phyloP scores from a whole-genome alignment of 2,797 vertebrate species.

The Scyliorhinus canicula region DNA sequence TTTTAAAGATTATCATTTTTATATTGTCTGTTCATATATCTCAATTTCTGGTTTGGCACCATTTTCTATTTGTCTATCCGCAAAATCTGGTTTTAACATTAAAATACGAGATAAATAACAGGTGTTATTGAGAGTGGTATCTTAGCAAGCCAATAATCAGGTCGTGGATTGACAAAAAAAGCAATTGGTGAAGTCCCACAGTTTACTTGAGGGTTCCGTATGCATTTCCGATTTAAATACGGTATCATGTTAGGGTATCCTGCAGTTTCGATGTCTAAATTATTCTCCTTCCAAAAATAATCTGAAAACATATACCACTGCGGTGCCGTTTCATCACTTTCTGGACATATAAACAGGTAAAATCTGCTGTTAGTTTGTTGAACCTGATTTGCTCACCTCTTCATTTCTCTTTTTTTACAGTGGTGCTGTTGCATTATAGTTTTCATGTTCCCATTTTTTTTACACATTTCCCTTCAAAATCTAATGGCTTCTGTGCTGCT shows the following conservation, averaged over 20 bases:
- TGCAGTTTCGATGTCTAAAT: neutral
- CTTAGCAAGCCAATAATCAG: neutral
- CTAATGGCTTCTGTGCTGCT: neutral
- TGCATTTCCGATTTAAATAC: neutral
- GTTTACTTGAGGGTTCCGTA: neutral
- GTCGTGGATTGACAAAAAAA: neutral
- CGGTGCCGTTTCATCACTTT: neutral
- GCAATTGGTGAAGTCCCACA: neutral
- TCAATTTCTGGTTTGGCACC: neutral
- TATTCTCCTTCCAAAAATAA: slow-evolving; percentile 6
- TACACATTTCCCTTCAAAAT: neutral
- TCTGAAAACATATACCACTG: neutral
- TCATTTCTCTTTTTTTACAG: neutral
- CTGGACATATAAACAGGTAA: neutral
- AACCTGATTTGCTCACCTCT: neutral
- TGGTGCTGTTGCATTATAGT: neutral
- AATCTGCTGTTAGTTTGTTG: neutral
- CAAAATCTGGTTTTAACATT: neutral
- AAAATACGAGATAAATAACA: neutral
- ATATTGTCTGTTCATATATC: neutral
- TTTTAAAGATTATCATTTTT: neutral
- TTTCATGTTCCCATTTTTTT: neutral
- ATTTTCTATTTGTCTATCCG: neutral
- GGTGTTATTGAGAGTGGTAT: neutral
- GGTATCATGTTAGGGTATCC: neutral